phyloP scores from a whole-genome alignment of 35 echinoderm and acorn worm genomes.

The Ptychodera flava region DNA sequence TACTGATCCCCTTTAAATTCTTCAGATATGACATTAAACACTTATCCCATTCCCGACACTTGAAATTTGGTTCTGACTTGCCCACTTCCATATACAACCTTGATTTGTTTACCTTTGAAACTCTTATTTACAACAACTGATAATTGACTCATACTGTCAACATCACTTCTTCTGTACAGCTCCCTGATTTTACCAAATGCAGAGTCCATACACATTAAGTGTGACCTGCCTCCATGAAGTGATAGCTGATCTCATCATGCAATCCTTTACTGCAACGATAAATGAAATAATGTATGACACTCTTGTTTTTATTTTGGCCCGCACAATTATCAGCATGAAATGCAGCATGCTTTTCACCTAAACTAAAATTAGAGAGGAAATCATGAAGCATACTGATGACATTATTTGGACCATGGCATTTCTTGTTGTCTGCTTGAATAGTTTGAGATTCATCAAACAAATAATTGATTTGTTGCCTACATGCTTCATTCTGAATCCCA shows the following conservation, averaged over 20 bases:
- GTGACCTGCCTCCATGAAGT: neutral
- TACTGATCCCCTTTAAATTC: too few relatives aligned
- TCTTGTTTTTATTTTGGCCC: constrained; percentile 2
- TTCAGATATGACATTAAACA: too few relatives aligned
- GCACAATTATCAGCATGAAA: too few relatives aligned
- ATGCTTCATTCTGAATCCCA: too few relatives aligned
- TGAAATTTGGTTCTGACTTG: neutral
- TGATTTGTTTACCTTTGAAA: neutral
- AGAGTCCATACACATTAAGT: neutral
- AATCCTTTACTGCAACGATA: neutral
- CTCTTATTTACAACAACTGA: too few relatives aligned
- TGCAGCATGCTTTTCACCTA: too few relatives aligned
- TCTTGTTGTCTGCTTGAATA: too few relatives aligned
- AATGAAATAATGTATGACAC: neutral
- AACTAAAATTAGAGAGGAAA: neutral
- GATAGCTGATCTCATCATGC: neutral
- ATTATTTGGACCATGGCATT: too few relatives aligned
- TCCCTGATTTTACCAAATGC: neutral
- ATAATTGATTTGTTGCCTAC: too few relatives aligned
- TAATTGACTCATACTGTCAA: too few relatives aligned
- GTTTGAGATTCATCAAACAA: too few relatives aligned
- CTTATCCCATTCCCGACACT: neutral
- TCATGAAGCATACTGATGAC: neutral
- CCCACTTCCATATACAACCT: too few relatives aligned
- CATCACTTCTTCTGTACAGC: neutral